These are phyloP conservation scores for Caerostris extrusa DNA, from an alignment of 1,140 invertebrate species.

Conservation along the genomic window DNA sequence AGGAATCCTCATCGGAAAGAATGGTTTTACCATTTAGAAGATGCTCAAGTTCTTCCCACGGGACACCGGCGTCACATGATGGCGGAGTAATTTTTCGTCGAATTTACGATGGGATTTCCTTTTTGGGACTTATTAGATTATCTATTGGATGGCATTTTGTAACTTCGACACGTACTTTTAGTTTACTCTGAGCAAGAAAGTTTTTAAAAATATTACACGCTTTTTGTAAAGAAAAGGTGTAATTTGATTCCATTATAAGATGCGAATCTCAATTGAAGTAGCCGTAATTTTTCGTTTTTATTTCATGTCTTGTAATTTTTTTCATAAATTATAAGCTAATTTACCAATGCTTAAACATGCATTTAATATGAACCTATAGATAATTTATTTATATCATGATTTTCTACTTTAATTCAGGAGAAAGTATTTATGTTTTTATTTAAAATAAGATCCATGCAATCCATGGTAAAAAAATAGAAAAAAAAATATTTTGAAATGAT, in stretches of 20 bases:
- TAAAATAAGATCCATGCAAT: too few species aligned
- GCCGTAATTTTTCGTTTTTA: too few species aligned
- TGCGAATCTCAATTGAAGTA: background rate
- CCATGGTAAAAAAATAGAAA: too few species aligned
- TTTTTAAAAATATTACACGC: background rate
- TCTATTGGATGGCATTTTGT: background rate
- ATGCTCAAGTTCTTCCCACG: background rate
- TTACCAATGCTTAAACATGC: too few species aligned
- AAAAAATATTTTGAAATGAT: too few species aligned
- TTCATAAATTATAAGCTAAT: too few species aligned
- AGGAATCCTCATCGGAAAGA: background rate
- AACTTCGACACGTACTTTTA: background rate
- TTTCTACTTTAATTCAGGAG: too few species aligned
- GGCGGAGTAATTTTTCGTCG: background rate
- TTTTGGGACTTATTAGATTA: background rate
- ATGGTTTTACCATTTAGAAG: background rate
- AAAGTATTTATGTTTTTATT: too few species aligned
- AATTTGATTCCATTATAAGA: background rate
- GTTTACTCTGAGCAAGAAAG: background rate
- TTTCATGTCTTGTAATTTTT: too few species aligned
- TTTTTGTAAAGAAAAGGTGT: background rate
- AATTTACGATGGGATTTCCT: background rate
- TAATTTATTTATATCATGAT: too few species aligned
- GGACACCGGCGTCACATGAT: background rate
- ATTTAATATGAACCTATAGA: too few species aligned